Conservation (phyloP, 2,888 invertebrate species). For the Orchesellides sinensis region DNA sequence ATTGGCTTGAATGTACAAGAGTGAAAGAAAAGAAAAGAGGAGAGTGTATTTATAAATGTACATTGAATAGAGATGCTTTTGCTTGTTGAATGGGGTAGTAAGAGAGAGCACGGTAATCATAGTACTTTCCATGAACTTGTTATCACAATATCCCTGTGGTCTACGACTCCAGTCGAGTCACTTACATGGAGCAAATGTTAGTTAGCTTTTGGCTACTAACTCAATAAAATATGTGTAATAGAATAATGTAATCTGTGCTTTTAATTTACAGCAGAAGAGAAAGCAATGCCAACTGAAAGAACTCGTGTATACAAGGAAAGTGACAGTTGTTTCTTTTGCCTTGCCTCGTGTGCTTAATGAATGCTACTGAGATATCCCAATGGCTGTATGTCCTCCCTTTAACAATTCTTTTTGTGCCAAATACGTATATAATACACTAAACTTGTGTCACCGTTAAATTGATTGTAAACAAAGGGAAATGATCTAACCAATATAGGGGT, state of each 20-base stretch:
- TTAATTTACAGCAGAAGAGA: background rate
- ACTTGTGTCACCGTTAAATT: background rate
- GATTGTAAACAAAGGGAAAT: background rate
- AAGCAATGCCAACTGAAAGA: background rate
- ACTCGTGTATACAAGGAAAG: background rate
- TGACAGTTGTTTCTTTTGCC: no score
- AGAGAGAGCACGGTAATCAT: background rate
- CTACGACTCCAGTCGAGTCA: no score
- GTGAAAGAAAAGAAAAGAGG: background rate
- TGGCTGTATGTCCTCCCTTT: no score
- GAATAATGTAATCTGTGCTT: background rate
- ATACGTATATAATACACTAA: no score
- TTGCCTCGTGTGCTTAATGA: no score
- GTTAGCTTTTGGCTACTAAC: background rate
- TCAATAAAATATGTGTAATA: background rate
- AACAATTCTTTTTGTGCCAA: no score
- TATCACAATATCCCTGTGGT: background rate
- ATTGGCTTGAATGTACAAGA: no score
- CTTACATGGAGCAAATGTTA: background rate
- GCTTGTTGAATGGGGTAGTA: background rate
- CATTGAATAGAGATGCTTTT: no score
- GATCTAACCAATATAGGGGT: no score
- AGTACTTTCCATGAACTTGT: background rate
- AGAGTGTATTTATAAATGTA: background rate
- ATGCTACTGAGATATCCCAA: no score